Evolutionary conservation across 2,113 vertebrate species (phyloP).

Genomic region (Nycticebus coucang): DNA sequence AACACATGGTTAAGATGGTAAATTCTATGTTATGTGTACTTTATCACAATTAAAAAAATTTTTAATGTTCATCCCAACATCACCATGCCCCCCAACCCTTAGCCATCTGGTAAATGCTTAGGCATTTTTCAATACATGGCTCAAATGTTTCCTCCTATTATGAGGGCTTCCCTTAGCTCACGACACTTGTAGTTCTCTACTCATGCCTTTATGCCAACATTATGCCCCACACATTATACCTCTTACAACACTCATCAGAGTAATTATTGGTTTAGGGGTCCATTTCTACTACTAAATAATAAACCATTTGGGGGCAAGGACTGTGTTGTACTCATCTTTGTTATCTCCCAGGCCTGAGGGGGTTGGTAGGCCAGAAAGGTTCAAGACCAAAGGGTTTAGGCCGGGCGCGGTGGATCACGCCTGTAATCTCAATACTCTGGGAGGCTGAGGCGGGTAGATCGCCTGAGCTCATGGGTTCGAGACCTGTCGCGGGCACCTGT

Average conservation of each 20-base stretch:
- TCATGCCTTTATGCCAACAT: neutral
- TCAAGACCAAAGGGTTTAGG: neutral
- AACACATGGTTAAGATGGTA: neutral
- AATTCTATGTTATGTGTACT: neutral
- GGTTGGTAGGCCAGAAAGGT: neutral
- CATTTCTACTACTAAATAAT: constrained; percentile 12
- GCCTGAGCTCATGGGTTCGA: too few species aligned
- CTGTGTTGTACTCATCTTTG: neutral
- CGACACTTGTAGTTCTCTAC: neutral
- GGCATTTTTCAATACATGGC: neutral
- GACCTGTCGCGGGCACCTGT: too few species aligned
- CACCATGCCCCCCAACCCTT: neutral
- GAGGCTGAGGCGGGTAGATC: too few species aligned
- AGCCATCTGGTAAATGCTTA: neutral
- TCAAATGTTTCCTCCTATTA: neutral
- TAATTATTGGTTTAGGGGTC: neutral
- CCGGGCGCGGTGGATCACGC: too few species aligned
- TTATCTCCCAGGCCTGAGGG: neutral
- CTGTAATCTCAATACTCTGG: too few species aligned
- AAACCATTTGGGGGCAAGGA: neutral
- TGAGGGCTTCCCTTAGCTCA: neutral
- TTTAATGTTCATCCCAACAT: neutral
- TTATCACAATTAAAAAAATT: neutral
- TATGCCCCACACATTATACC: neutral
- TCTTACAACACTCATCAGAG: neutral